Evolutionary conservation across 1,140 invertebrate species (phyloP).

Genomic region (Microplitis mediator): DNA sequence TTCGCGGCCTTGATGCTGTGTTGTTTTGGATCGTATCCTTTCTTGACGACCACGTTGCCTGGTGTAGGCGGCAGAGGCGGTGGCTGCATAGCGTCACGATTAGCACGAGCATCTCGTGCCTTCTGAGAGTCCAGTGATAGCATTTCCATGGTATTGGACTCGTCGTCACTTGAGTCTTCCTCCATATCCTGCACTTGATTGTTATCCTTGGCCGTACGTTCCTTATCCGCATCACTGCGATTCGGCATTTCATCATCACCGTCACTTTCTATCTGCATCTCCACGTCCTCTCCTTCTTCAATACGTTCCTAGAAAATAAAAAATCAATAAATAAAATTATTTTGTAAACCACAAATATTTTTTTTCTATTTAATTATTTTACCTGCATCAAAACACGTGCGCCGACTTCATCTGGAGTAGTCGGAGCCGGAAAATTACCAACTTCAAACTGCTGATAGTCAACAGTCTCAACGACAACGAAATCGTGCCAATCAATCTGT

Average conservation of each 20-base stretch:
- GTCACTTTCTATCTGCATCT: conserved; percentile 79
- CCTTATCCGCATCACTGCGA: conserved; percentile 67
- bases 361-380: neutral
- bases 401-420: conserved; percentile 95
- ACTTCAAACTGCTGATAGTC: conserved; percentile 97
- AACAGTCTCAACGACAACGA: conserved; percentile 99
- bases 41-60: conserved; percentile 95
- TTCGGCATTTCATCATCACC: conserved; percentile 75
- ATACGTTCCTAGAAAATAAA: conserved; percentile 61
- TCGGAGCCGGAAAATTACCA: conserved; percentile 95
- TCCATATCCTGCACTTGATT: conserved; percentile 84
- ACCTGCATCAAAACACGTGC: conserved; percentile 89
- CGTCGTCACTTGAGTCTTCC: conserved; percentile 83
- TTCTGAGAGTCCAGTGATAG: conserved; percentile 55
- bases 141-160: conserved; percentile 57
- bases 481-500: conserved; percentile 99
- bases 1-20: conserved; percentile 64
- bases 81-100: conserved; percentile 63
- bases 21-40: conserved; percentile 95
- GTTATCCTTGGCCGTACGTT: conserved; percentile 68
- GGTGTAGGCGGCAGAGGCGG: conserved; percentile 84
- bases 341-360: too few species aligned
- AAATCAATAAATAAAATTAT: neutral
- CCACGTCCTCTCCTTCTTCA: conserved; percentile 71
- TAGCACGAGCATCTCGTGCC: conserved; percentile 55